Evolutionary conservation across 2,888 invertebrate species (phyloP), one percentile per base, ranked within the genome.

Genomic region (Teinopalpus imperialis): DNA sequence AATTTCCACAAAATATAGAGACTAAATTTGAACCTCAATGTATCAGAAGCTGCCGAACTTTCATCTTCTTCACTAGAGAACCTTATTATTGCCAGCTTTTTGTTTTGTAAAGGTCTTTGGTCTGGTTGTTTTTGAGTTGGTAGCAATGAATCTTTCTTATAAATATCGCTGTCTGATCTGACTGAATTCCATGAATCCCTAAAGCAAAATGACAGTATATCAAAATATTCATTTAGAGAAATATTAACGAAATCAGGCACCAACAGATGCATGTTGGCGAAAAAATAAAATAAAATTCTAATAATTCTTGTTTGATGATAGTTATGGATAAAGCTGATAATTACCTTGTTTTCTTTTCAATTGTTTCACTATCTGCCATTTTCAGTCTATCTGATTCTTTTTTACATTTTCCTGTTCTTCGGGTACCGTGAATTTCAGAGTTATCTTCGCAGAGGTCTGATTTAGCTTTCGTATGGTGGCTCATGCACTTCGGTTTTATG

Each of bases 351-450:
- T 90, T 90, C 57, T 89, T 90, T 54, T 91, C 91, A 72, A 91
- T 91, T 32, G 90, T 90, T 69, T 93, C 92, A 77, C 91, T 92
- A 65, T 92, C 92, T 32, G 89, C 89, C 54, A 90, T 60, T 63
- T 92, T 91, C 52, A 93, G 86, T 65, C 94, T 89, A 63, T 93
- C 92, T 34, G 94, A 93, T 73, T 94, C 95, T 80, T 93, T 94
- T 58, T 95, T 90, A 43, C 93, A 92, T 61, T 96, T 88, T 10
- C 89, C 92, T 16, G 96, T 96, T 67, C 96, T 90, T 67, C 96
- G 90, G 57, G 96, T 93, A 37, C 95, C 95, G 83, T 94, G 95
- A 57, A 95, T 91, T 69, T 96, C 96, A 50, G 95, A 94, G 83
- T 94, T 93, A 59, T 94, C 93, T 69, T 95, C 94, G 93, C 95